These are phyloP conservation scores for Myiagra hebetior DNA, from an alignment of 2,113 vertebrate genomes.

Conservation along the genomic window DNA sequence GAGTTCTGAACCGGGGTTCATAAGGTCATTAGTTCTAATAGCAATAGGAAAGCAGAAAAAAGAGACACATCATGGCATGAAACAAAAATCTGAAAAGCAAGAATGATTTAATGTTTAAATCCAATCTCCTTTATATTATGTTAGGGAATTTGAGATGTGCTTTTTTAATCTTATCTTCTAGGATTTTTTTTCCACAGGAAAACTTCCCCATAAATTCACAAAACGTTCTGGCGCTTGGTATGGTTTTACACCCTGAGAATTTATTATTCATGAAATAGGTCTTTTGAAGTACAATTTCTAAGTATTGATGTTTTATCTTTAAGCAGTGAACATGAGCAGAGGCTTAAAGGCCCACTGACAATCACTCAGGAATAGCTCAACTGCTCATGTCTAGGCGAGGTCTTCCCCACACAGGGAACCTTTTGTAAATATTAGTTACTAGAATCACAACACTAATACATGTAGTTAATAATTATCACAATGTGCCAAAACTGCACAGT, in stretches of 20 bases:
- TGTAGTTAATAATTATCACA: conserved; percentile 80
- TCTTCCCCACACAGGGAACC: conserved; percentile 73
- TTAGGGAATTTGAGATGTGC: not conserved
- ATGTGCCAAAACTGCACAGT: conserved; percentile 79
- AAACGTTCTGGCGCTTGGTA: conserved; percentile 59
- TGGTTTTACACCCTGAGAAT: conserved; percentile 70
- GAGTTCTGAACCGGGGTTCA: not conserved
- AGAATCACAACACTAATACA: conserved; percentile 76
- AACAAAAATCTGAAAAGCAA: conserved; percentile 8
- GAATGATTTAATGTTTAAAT: conserved; percentile 32
- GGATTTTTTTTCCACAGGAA: conserved; percentile 36
- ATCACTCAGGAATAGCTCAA: conserved; percentile 71
- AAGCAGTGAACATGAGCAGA: conserved; percentile 55
- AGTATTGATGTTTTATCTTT: conserved; percentile 77
- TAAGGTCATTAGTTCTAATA: not conserved
- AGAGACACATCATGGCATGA: not conserved
- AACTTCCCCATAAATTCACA: conserved; percentile 68
- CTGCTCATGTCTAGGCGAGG: conserved; percentile 65
- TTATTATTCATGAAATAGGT: conserved; percentile 73
- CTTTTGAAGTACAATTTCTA: conserved; percentile 76
- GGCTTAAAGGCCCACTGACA: conserved; percentile 71
- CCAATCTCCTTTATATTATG: conserved; percentile 21
- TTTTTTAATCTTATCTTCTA: conserved; percentile 29
- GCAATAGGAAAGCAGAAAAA: not conserved
- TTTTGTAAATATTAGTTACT: conserved; percentile 81